A percentile compares a stretch with the other conserved stretches of the same genome.
Evolutionary conservation across 2,888 invertebrate genomes (phyloP).

Genomic region (Zootermopsis nevadensis): DNA sequence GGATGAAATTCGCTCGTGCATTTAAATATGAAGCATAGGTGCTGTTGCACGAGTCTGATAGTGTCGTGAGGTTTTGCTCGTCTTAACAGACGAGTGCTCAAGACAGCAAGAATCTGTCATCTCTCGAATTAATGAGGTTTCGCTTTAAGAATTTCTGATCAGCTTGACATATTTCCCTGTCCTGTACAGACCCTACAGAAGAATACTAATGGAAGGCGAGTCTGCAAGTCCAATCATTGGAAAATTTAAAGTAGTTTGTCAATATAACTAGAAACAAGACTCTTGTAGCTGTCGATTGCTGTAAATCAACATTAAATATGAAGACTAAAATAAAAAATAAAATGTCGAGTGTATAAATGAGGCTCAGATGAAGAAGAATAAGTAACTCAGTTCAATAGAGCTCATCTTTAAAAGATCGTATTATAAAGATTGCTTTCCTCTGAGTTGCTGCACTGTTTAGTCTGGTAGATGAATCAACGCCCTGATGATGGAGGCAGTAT

Average conservation of each 20-base stretch:
- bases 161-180: neutral
- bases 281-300: too few species aligned
- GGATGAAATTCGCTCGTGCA: neutral
- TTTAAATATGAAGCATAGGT: neutral
- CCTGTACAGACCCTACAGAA: neutral
- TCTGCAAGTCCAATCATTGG: neutral
- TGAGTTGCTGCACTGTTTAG: too few species aligned
- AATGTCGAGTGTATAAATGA: too few species aligned
- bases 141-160: neutral
- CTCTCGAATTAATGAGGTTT: neutral
- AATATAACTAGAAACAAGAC: neutral
- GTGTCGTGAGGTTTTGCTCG: conserved; percentile 13
- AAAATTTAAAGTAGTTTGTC: neutral
- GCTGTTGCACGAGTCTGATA: neutral
- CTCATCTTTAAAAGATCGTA: too few species aligned
- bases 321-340: too few species aligned
- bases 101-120: conserved; percentile 5
- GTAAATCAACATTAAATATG: too few species aligned
- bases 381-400: too few species aligned
- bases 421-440: too few species aligned
- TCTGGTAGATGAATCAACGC: too few species aligned
- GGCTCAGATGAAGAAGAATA: too few species aligned
- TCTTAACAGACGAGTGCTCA: neutral
- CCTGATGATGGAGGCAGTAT: too few species aligned
- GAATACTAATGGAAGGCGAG: neutral